These are phyloP conservation scores for Rhyacophila evoluta DNA, from an alignment of 2,888 invertebrate genomes.

Conservation along the genomic window DNA sequence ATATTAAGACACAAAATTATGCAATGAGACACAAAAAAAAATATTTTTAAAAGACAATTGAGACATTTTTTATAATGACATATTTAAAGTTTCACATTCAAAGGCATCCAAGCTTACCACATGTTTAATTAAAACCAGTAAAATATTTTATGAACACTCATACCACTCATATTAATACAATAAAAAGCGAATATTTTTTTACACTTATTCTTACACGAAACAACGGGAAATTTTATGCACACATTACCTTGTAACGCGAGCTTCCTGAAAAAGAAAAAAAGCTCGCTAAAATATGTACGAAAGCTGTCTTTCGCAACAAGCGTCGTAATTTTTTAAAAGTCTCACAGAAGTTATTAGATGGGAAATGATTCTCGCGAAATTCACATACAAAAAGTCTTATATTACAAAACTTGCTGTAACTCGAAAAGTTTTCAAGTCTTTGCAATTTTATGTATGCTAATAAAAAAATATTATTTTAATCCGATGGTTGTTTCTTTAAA, in stretches of 20 bases:
- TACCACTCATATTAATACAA: background rate
- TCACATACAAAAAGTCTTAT: constrained; percentile 6
- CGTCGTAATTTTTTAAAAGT: background rate
- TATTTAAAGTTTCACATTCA: no score
- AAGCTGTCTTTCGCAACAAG: background rate
- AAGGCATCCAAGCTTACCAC: background rate
- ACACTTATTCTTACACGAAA: background rate
- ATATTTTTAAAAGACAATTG: no score
- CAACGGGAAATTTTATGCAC: background rate
- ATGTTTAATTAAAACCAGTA: background rate
- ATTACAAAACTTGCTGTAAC: background rate
- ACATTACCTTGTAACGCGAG: background rate
- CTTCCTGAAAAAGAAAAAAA: background rate
- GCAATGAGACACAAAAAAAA: no score
- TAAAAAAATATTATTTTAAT: background rate
- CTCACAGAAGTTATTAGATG: background rate
- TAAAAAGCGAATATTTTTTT: constrained; percentile 4
- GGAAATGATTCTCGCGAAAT: background rate
- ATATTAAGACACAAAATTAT: no score
- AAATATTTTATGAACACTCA: background rate
- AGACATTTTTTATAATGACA: no score
- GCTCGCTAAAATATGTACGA: background rate
- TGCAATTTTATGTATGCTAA: background rate
- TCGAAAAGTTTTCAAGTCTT: background rate
- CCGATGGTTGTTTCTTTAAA: background rate